A percentile compares a stretch with the other conserved stretches of the same genome.
These are phyloP conservation scores for Eledona agricola DNA, from an alignment of 2,888 invertebrate species.

Conservation along the genomic window DNA sequence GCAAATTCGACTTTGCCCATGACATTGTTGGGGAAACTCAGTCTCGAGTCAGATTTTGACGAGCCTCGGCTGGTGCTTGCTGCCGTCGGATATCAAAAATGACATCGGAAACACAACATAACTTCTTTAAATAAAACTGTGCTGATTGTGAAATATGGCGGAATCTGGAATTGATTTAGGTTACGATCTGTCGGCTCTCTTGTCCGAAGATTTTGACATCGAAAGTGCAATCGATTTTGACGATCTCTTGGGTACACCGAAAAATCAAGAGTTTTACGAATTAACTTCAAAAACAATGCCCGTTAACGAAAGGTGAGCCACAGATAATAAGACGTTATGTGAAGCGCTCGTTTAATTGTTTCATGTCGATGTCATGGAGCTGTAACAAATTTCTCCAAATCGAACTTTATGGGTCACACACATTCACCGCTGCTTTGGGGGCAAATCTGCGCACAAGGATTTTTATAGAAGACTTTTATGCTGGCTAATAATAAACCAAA, in stretches of 20 bases:
- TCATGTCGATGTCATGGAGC: slow-evolving; percentile 24
- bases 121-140: slow-evolving; percentile 29
- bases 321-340: slow-evolving; percentile 40
- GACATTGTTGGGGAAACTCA: slow-evolving; percentile 53
- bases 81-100: slow-evolving; percentile 32
- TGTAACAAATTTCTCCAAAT: slow-evolving; percentile 19
- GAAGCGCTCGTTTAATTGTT: slow-evolving; percentile 42
- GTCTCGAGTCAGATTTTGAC: slow-evolving; percentile 42
- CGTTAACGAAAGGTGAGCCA: slow-evolving; percentile 68
- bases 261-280: slow-evolving; percentile 71
- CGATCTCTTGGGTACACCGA: slow-evolving; percentile 64
- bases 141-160: slow-evolving; percentile 58
- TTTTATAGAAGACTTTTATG: slow-evolving; percentile 20
- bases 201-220: slow-evolving; percentile 63
- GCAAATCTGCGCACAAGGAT: too few relatives aligned
- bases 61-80: slow-evolving; percentile 18
- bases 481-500: slow-evolving; percentile 39
- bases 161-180: slow-evolving; percentile 74
- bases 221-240: slow-evolving; percentile 64
- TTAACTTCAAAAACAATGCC: slow-evolving; percentile 69
- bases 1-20: slow-evolving; percentile 47
- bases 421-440: not conserved
- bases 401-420: not conserved
- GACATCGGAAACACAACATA: slow-evolving; percentile 31
- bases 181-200: slow-evolving; percentile 68